phyloP scores from a whole-genome alignment of 2,113 vertebrate species.

The Actenoides hombroni region DNA sequence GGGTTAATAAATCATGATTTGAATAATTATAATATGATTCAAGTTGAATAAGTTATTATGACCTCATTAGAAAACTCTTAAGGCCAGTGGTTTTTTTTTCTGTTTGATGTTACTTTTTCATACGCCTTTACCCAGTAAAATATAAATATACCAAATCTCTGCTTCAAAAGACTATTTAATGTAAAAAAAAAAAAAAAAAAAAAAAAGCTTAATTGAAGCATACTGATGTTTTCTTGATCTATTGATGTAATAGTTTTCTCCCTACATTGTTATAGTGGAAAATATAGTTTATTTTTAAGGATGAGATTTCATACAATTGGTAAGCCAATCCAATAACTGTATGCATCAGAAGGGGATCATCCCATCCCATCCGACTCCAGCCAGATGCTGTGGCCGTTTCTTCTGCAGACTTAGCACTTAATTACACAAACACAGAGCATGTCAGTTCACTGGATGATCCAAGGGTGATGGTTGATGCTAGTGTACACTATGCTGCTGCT shows the following conservation, averaged over 20 bases:
- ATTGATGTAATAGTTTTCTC: neutral
- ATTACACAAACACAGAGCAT: neutral
- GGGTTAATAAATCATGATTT: slow-evolving; percentile 49
- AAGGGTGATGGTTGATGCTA: neutral
- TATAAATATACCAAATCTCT: neutral
- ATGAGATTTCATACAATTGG: neutral
- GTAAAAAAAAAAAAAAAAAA: neutral
- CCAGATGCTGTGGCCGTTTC: neutral
- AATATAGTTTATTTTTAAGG: neutral
- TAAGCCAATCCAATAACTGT: neutral
- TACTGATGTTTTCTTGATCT: neutral
- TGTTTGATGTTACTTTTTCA: neutral
- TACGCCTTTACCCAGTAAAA: neutral
- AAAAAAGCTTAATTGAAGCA: neutral
- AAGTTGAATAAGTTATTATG: slow-evolving; percentile 7
- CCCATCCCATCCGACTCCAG: neutral
- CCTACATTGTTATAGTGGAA: neutral
- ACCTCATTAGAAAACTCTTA: neutral
- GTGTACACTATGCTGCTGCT: neutral
- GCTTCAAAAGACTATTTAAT: neutral
- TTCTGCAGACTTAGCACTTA: neutral
- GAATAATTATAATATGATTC: neutral
- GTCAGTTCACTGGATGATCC: neutral
- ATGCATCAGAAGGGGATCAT: neutral
- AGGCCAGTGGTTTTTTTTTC: neutral